Evolutionary conservation across 2,888 invertebrate genomes (phyloP).

Genomic region (Parnassius smintheus): DNA sequence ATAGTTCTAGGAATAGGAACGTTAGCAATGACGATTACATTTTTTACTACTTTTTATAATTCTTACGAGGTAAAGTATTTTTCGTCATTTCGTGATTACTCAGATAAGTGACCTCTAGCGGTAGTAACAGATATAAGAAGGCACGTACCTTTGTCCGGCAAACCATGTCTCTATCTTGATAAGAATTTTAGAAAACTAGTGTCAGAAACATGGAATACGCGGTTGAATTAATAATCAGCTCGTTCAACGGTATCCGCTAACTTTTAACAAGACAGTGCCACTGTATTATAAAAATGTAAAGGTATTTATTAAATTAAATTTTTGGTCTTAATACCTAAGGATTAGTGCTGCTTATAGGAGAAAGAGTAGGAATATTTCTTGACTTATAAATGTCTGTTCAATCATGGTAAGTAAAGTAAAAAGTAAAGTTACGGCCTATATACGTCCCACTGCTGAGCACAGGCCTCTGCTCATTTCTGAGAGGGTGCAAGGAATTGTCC

Average conservation of each 20-base stretch:
- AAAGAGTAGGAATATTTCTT: too few species aligned
- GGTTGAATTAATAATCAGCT: slow-evolving; percentile 83
- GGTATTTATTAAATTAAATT: too few species aligned
- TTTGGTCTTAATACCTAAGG: too few species aligned
- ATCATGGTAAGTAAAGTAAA: too few species aligned
- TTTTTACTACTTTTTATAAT: slow-evolving; percentile 12
- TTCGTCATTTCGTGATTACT: slow-evolving; percentile 60
- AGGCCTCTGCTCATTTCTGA: too few species aligned
- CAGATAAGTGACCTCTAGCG: slow-evolving; percentile 85
- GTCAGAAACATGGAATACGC: slow-evolving; percentile 85
- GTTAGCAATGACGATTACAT: slow-evolving; percentile 1
- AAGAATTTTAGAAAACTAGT: slow-evolving; percentile 81
- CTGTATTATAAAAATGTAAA: background rate
- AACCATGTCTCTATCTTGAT: slow-evolving; percentile 79
- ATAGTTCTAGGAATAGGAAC: background rate
- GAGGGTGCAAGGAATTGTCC: too few species aligned
- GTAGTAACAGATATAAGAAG: slow-evolving; percentile 66
- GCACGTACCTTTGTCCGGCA: slow-evolving; percentile 77
- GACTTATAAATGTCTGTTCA: too few species aligned
- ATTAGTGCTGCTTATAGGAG: too few species aligned
- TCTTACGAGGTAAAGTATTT: slow-evolving; percentile 8
- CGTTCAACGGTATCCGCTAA: background rate
- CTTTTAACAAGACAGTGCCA: background rate
- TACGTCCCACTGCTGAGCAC: too few species aligned
- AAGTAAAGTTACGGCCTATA: too few species aligned